These are phyloP conservation scores for Zaprionus vittiger DNA, from an alignment of 1,140 invertebrate genomes.

Conservation along the genomic window DNA sequence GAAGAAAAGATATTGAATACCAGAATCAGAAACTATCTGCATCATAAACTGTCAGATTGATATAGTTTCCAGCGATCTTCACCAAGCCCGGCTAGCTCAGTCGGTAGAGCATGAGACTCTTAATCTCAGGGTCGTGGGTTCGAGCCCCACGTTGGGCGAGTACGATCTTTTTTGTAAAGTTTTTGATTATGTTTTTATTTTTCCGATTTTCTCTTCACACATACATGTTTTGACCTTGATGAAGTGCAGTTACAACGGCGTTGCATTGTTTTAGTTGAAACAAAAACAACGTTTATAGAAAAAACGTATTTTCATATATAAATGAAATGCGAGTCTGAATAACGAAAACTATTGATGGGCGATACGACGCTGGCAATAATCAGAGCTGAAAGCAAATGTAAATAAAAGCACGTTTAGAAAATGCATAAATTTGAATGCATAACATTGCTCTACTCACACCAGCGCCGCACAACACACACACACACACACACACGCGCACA, in stretches of 20 bases:
- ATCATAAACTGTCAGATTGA: not conserved
- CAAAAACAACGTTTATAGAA: conserved; percentile 24
- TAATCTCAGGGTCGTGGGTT: conserved; percentile 89
- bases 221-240: conserved; percentile 16
- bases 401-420: conserved; percentile 63
- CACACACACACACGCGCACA: conserved; percentile 4
- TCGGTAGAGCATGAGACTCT: conserved; percentile 97
- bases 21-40: not conserved
- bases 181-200: not conserved
- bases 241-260: conserved; percentile 28
- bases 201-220: not conserved
- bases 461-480: not conserved
- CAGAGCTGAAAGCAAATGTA: conserved; percentile 42
- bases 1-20: not conserved
- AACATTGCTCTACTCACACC: conserved; percentile 31
- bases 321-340: conserved; percentile 30
- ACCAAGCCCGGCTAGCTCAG: conserved; percentile 91
- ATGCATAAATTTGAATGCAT: conserved; percentile 58
- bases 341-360: conserved; percentile 28
- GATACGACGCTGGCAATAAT: conserved; percentile 28
- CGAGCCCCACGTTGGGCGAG: conserved; percentile 38
- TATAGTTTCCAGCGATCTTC: not conserved
- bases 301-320: conserved; percentile 14
- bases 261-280: conserved; percentile 35
- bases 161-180: conserved; percentile 76